Base-by-base conservation (phyloP, 1,140 invertebrate genomes). In the Homarus americanus region DNA sequence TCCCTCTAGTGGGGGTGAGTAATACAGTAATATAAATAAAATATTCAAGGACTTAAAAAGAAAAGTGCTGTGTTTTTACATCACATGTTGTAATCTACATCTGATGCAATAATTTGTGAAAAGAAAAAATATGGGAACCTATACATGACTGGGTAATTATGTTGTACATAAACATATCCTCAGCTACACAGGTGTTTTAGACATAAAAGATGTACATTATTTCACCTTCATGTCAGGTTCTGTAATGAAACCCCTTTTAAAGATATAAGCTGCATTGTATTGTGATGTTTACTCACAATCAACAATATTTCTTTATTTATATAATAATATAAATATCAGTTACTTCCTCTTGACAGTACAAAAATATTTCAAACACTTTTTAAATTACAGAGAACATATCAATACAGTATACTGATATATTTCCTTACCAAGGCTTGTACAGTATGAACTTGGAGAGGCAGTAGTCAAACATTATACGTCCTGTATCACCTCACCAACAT, bases 331-430 rank as follows among this genome's bases (percentile, higher is more conserved):
- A 69, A 69, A 32, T 69, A 69, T 69, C 32, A 69, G 12, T 28
- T 32, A 49, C 44, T 7, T 69, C 58, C 20, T 63, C 58, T 32
- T 69, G n/a, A 69, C 63, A 69, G n/a, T 69, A 69, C 63, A 69
- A 69, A 69, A 69, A 69, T 69, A 69, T 69, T 69, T 32, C n/a
- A 69, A 69, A 69, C 32, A 32, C 63, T 69, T 32, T 63, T 7
- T 3, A 1, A 69, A 9, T 69, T 69, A 69, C 24, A 32, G 4
- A 20, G 17, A 58, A 1, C 9, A 1, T 49, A 58, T 58, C 53
- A 58, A 58, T 24, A 0, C 24, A 20, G 15, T 20, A 24, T 58
- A 49, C 44, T 49, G n/a, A n/a, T n/a, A 58, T 24, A 69, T 34
- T 7, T 69, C n/a, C 24, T 69, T 32, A 69, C 63, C 5, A 32